Conservation (phyloP, 2,888 invertebrate genomes). For the Ochlodes sylvanus region DNA sequence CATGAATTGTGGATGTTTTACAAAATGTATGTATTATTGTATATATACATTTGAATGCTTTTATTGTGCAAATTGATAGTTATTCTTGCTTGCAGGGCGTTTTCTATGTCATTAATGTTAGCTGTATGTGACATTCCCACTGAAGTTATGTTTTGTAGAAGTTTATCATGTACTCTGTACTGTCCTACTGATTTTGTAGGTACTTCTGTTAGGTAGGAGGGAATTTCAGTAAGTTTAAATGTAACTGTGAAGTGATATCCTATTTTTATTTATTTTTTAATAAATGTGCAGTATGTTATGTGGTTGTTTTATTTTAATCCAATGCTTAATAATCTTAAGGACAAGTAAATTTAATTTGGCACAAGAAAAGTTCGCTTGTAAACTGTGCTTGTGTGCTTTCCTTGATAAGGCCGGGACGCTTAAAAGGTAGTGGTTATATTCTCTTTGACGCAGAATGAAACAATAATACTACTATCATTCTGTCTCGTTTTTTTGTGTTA, state of each 20-base stretch:
- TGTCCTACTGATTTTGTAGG: constrained; percentile 12
- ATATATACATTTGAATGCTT: not conserved
- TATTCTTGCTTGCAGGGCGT: constrained; percentile 22
- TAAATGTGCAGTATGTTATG: constrained; percentile 44
- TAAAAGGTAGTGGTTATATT: too few relatives aligned
- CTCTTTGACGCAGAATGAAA: too few relatives aligned
- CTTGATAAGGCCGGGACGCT: too few relatives aligned
- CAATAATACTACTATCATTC: too few relatives aligned
- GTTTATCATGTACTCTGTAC: constrained; percentile 19
- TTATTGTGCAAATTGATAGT: constrained; percentile 10
- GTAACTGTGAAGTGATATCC: constrained; percentile 25
- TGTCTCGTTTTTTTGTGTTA: too few relatives aligned
- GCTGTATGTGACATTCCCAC: constrained; percentile 19
- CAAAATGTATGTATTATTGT: constrained; percentile 10
- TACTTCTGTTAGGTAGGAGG: constrained; percentile 9
- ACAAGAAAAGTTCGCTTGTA: too few relatives aligned
- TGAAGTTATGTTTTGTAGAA: constrained; percentile 29
- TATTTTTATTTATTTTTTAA: constrained; percentile 42
- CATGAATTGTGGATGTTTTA: not conserved
- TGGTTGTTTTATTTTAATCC: constrained; percentile 12
- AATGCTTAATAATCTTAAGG: too few relatives aligned
- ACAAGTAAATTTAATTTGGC: too few relatives aligned
- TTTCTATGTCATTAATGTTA: constrained; percentile 25
- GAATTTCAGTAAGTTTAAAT: constrained; percentile 19
- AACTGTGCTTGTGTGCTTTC: too few relatives aligned